A percentile compares a stretch with the other conserved stretches of the same genome.
These are phyloP conservation scores for Drosophila serrata DNA, from an alignment of 1,140 invertebrate genomes.

Conservation along the genomic window DNA sequence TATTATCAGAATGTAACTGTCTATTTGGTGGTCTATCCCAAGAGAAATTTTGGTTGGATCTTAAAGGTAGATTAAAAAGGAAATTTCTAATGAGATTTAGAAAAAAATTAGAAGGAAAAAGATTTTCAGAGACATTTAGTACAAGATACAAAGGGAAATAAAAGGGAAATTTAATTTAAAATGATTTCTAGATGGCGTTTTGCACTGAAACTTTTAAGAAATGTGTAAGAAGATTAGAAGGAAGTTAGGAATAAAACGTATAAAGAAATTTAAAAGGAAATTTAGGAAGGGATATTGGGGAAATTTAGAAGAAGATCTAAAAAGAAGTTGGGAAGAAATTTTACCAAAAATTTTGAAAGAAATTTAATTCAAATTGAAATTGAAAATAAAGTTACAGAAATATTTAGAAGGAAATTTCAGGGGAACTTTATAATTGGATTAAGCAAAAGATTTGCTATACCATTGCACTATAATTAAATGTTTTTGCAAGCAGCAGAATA, in stretches of 20 bases:
- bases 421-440: background rate
- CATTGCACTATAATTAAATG: slow-evolving; percentile 21
- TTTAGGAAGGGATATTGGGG: background rate
- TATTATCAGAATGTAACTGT: background rate
- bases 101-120: background rate
- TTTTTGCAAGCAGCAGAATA: background rate
- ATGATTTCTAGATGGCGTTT: too few species aligned
- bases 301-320: background rate
- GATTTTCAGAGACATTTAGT: background rate
- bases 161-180: too few species aligned
- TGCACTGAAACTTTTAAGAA: too few species aligned
- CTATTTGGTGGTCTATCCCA: slow-evolving; percentile 6
- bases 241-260: background rate
- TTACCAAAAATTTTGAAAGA: background rate
- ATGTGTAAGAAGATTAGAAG: background rate
- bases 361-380: rapidly evolving
- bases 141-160: background rate
- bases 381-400: background rate
- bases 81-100: background rate
- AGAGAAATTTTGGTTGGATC: background rate
- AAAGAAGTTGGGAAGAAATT: background rate
- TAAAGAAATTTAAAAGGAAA: background rate
- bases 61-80: background rate
- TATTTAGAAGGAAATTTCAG: background rate
- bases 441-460: background rate